Base-by-base conservation (phyloP, 2,113 vertebrate species). In the Peucedramus taeniatus region DNA sequence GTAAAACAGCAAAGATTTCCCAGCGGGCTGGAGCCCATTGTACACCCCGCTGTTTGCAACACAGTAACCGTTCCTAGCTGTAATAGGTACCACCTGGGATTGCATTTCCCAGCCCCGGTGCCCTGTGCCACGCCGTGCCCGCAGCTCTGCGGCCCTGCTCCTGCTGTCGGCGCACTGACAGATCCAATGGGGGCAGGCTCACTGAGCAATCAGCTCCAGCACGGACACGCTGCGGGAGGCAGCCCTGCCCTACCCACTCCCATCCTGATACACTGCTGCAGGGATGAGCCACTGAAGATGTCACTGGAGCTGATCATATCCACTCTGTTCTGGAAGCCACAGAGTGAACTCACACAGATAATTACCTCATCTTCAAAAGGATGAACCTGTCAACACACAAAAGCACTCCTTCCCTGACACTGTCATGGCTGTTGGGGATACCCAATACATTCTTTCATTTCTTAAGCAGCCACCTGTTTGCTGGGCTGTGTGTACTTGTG, bases 261-360 rank as follows among this genome's bases (percentile, higher is more conserved):
- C 35, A 5, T 57, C 35, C 82, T 66, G 65, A 87, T 44, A 63
- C 75, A 53, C 47, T 6, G 83, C 93, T 93, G 88, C 88, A 81
- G 88, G 95, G 89, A 40, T 72, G 53, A 88, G 90, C 71, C 81
- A n/a, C 15, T 4, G 4, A 68, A 83, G 76, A 49, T 69, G 42
- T 69, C 93, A n/a, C 8, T 28, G 77, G 35, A 95, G 70, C 3
- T 54, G 77, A 91, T 85, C 87, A 37, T 45, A 49, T 15, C 66
- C 5, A 0, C 83, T 68, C 71, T 30, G 39, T 76, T 94, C 78
- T 74, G 42, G 49, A 65, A 91, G 83, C 66, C 83, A 65, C 23
- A 42, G 69, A 92, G 95, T 95, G 96, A 96, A 94, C 83, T 96
- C 96, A 94, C 33, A 93, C 94, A 93, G 83, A 96, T 95, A 93